Evolutionary conservation across 2,113 vertebrate genomes (phyloP), one percentile per base, ranked within the genome.

Genomic region (Tringa solitaria): DNA sequence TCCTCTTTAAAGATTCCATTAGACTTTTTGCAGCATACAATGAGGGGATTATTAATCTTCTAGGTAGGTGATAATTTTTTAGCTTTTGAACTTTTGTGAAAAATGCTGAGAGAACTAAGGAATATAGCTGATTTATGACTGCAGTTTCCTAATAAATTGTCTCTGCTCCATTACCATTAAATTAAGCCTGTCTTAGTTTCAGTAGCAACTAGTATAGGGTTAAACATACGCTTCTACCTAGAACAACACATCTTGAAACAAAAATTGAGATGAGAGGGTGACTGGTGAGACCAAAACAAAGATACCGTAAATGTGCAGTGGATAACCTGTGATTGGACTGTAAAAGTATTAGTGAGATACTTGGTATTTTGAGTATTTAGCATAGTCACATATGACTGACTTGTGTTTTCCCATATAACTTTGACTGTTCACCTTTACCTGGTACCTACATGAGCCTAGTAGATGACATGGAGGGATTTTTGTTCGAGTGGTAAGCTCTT

Each of bases 1-100:
- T 99, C 85, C 99, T 99, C 93, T 99, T 99, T 97, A 99, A 99
- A 98, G 99, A 99, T 98, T 99, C 99, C 96, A 99, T 99, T 94
- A 98, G 98, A 96, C 99, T 99, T 97, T 99, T 99, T 97, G 99
- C 99, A 90, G 99, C 98, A 88, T 99, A 99, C 97, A 99, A 99
- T 91, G 99, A 99, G 95, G 99, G 99, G 77, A 99, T 99, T 97
- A 98, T 99, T 98, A 99, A 99, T 98, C 98, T 99, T 85, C 97
- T 99, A 97, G 99, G 99, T 99, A 99, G 91, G 98, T 96, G 91
- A 86, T 43, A 79, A 15, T 87, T 93, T 95, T 89, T 87, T 84
- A 84, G 72, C 32, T 56, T 94, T 89, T 90, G n/a, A 84, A 76
- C 75, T 92, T 78, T 22, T 74, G 19, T 67, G 30, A 60, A 87